Evolutionary conservation across 2,797 vertebrate genomes (phyloP), one percentile per base, ranked within the genome.

Genomic region (Fratercula arctica): DNA sequence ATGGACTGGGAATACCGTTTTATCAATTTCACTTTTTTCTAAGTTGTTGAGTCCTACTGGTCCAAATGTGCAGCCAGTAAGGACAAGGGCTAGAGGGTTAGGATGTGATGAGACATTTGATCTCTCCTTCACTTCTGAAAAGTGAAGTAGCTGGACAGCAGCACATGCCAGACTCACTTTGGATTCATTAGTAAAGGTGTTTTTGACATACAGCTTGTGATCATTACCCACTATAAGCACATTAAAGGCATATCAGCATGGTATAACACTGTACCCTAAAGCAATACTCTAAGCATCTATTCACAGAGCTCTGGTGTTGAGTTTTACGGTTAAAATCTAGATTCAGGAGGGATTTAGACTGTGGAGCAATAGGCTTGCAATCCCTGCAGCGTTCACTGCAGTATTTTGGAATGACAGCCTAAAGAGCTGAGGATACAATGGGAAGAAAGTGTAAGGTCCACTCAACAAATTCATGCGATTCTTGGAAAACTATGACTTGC

Each of bases 241-340:
- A 73, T 76, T 69, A 87, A 85, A 94, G 43, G 6, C 21, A 59
- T 50, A 94, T 92, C 67, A 76, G 39, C 74, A 74, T 67, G 70
- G 63, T 53, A 60, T 46, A 79, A 59, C 54, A 33, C 74, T 82
- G 33, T 82, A 92, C 77, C 77, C 80, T 82, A 69, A 76, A 95
- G 81, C 94, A 90, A 76, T 76, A 93, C 39, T 92, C 28, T 86
- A 85, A 80, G 77, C 75, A 87, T 61, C 28, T 87, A 63, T 72
- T 89, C 69, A 87, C 14, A 89, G 53, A 67, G 11, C 16, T 82
- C 37, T 68, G 64, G 31, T 45, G 15, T 41, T 79, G 59, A 60
- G 35, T 66, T 84, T 86, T 67, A 35, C 43, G 18, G 56, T 54
- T 48, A 60, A 82, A 85, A 82, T 75, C 59, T 68, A 63, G 56